A percentile compares a stretch with the other conserved stretches of the same genome.
phyloP scores from a whole-genome alignment of 2,888 invertebrate genomes.

The Pandemis heparana region DNA sequence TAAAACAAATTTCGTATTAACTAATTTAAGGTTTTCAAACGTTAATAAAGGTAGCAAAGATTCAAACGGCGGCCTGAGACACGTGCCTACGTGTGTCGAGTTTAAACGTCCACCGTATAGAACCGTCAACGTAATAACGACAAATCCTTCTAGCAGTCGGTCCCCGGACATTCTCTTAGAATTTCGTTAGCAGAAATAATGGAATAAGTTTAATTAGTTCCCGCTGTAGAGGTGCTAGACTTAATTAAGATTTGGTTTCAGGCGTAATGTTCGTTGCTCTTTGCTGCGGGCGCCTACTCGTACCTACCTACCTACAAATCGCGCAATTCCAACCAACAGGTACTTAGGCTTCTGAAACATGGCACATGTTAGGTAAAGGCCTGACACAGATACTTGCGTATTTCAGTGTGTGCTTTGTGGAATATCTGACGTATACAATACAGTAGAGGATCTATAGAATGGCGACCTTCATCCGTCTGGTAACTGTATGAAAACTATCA shows the following conservation, averaged over 20 bases:
- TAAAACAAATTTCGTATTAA: too few species aligned
- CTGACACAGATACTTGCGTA: background rate
- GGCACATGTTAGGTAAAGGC: background rate
- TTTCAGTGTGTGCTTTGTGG: background rate
- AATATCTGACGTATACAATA: background rate
- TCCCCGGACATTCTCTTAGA: slow-evolving; percentile 66
- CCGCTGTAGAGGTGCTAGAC: slow-evolving; percentile 70
- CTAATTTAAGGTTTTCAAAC: too few species aligned
- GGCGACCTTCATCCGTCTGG: too few species aligned
- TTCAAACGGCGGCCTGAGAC: background rate
- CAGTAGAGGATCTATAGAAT: too few species aligned
- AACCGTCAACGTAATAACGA: slow-evolving; percentile 41
- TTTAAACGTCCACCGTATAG: background rate
- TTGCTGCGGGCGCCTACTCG: slow-evolving; percentile 58
- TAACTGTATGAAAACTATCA: too few species aligned
- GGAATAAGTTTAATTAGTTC: slow-evolving; percentile 83
- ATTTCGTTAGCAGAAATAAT: slow-evolving; percentile 77
- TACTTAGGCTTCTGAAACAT: slow-evolving; percentile 12
- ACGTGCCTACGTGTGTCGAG: background rate
- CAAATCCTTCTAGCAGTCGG: slow-evolving; percentile 62
- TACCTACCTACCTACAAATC: slow-evolving; percentile 52
- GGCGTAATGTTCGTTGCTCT: slow-evolving; percentile 62
- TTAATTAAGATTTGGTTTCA: slow-evolving; percentile 78
- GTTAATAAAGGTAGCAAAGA: background rate
- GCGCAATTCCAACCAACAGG: slow-evolving; percentile 4